Evolutionary conservation across 2,888 invertebrate genomes (phyloP), one percentile per base, ranked within the genome.

Genomic region (Ecliptopera silaceata): DNA sequence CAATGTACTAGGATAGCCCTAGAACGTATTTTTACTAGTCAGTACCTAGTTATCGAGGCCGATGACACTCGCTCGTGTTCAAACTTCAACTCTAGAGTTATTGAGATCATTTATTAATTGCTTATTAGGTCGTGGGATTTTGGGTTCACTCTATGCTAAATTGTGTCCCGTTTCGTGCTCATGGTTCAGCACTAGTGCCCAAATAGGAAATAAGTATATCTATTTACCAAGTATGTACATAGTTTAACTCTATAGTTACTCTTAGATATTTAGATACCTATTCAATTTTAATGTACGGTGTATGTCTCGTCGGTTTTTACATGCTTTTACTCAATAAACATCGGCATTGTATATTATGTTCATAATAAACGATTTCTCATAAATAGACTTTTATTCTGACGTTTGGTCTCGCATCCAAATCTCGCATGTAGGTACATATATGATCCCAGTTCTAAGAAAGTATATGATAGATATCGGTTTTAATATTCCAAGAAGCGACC

Each of bases 301-400:
- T 82, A 81, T 80, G 83, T 88, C 75, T 82, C 79, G 80, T 82
- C 85, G 77, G 81, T 88, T 88, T 88, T 80, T 87, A 88, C 82
- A 79, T 78, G 89, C 90, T 90, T 90, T 90, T 90, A 86, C 89
- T 88, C 6, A 86, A 86, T 87, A 86, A 88, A 88, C 79, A 80
- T 84, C 80, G 77, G 82, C 88, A 84, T 84, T 89, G 88, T 90
- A 90, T 89, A 90, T 88, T 90, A 88, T 86, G 89, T 90, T 89
- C 82, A 88, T 88, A 90, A 84, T 90, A 90, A 89, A 90, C 77
- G 78, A 86, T 77, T 74, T 86, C 84, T 77, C 75, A 69, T 74
- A 80, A 59, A 70, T 44, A 6, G 51, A 52, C 54, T 79, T 77
- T 79, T 63, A 72, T 78, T 77, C n/a, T n/a, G n/a, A n/a, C n/a